Percentiles rank a stretch among this genome's conserved stretches.
Evolutionary conservation across 2,888 invertebrate genomes (phyloP).

Genomic region (Hirtodrosophila confusa): DNA sequence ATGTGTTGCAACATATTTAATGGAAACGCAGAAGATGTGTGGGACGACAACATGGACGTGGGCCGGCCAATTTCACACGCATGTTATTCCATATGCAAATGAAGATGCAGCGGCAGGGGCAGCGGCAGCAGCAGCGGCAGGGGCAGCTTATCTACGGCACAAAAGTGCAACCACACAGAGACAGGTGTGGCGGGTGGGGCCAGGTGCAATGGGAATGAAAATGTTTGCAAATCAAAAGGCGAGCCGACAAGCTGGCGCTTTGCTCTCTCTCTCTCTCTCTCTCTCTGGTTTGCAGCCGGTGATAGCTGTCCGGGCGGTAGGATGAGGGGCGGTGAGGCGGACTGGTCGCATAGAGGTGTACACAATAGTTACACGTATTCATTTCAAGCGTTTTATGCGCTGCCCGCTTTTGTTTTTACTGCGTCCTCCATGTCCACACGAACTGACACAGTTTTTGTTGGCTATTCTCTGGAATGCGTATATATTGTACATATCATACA

Average conservation of each 20-base stretch:
- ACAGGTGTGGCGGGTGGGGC: constrained; percentile 26
- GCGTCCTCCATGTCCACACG: constrained; percentile 45
- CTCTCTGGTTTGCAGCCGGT: too few relatives aligned
- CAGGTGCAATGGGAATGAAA: constrained; percentile 60
- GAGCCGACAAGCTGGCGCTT: constrained; percentile 13
- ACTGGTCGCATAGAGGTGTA: constrained; percentile 17
- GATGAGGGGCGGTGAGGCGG: not conserved
- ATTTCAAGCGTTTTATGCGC: constrained; percentile 74
- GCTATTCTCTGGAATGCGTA: constrained; percentile 28
- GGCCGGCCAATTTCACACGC: constrained; percentile 45
- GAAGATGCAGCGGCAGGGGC: constrained; percentile 32
- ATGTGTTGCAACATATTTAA: constrained; percentile 55
- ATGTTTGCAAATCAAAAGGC: constrained; percentile 67
- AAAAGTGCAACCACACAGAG: constrained; percentile 33
- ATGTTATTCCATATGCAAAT: constrained; percentile 67
- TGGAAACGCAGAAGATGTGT: constrained; percentile 16
- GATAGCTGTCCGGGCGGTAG: not conserved
- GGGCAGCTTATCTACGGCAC: constrained; percentile 51
- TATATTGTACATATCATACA: too few relatives aligned
- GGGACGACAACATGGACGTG: constrained; percentile 2
- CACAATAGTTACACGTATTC: constrained; percentile 69
- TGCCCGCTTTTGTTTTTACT: constrained; percentile 61
- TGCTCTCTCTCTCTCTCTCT: not conserved
- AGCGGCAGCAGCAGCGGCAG: constrained; percentile 7
- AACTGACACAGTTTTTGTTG: constrained; percentile 63